Evolutionary conservation across 2,113 vertebrate genomes (phyloP), one percentile per base, ranked within the genome.

Genomic region (Larimichthys crocea): DNA sequence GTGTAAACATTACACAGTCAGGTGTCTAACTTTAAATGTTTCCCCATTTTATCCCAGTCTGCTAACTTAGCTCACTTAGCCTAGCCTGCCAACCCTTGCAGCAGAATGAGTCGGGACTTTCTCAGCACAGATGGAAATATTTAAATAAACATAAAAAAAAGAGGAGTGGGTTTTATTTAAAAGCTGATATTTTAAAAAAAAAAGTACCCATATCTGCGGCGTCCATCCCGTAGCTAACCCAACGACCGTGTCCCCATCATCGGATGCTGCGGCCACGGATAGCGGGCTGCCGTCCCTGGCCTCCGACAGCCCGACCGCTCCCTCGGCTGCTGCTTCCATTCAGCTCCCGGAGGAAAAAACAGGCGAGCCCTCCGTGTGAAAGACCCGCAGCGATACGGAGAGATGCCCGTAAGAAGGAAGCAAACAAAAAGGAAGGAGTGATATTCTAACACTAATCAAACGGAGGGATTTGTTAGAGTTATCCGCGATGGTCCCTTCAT

Each of bases 271-370:
- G 87, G 91, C 92, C 72, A 75, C 93, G 79, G 94, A 94, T 20
- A 94, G 84, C 75, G 93, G 89, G 78, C 94, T 95, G 84, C 83
- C 92, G 86, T 95, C 94, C 90, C 92, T 78, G 94, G 93, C 94
- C 93, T 95, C 94, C 86, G 92, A 92, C 88, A 93, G 89, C 90
- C 95, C 94, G 86, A 89, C 89, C 92, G 94, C 94, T 94, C 93
- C 95, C 92, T 95, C 95, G 83, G 92, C 93, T 87, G 91, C 92
- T 85, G 91, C 93, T 90, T 95, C 95, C 95, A 96, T 96, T 94
- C 94, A 93, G 89, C 82, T 90, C 89, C 90, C 89, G 85, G 84
- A 89, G 84, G 76, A 86, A 85, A 85, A 80, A 74, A 79, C 82
- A 75, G 75, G 31, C 79, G 63, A 86, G 65, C 60, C 76, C 80